A percentile compares a stretch with the other conserved stretches of the same genome.
phyloP scores from a whole-genome alignment of 2,888 invertebrate species.

The Cynaeus angustus region DNA sequence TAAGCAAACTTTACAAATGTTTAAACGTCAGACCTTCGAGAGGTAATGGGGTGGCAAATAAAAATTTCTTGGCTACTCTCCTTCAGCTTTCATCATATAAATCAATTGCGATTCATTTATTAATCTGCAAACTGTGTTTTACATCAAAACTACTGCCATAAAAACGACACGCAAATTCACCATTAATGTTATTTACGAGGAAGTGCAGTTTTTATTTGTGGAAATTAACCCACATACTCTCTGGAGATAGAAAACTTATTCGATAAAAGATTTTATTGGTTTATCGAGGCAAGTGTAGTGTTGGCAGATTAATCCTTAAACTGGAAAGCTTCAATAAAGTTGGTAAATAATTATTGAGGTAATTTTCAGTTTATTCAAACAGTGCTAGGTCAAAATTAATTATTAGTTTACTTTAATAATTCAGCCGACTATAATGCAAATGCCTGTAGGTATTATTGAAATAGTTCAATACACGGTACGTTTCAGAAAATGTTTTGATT shows the following conservation, averaged over 20 bases:
- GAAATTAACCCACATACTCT: conserved; percentile 23
- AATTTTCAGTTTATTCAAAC: neutral
- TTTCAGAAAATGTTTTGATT: conserved; percentile 19
- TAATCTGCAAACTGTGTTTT: conserved; percentile 35
- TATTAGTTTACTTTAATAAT: conserved; percentile 15
- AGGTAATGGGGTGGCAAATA: conserved; percentile 45
- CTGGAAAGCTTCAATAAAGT: neutral
- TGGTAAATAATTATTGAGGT: neutral
- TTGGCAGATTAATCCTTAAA: neutral
- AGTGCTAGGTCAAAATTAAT: conserved; percentile 9
- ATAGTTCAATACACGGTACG: conserved; percentile 14
- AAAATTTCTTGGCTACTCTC: conserved; percentile 37
- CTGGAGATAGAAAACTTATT: neutral
- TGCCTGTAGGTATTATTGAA: conserved; percentile 12
- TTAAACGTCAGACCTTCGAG: conserved; percentile 25
- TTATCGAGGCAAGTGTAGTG: neutral
- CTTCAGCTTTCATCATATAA: conserved; percentile 21
- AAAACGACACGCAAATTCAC: conserved; percentile 34
- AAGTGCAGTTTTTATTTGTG: conserved; percentile 29
- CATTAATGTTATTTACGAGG: conserved; percentile 38
- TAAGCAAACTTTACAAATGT: conserved; percentile 46
- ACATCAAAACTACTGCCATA: conserved; percentile 37
- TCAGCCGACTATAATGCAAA: neutral
- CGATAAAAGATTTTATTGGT: neutral
- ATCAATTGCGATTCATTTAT: conserved; percentile 42